These are phyloP conservation scores for Liodrosophila aerea DNA, from an alignment of 2,888 invertebrate genomes.

Conservation along the genomic window DNA sequence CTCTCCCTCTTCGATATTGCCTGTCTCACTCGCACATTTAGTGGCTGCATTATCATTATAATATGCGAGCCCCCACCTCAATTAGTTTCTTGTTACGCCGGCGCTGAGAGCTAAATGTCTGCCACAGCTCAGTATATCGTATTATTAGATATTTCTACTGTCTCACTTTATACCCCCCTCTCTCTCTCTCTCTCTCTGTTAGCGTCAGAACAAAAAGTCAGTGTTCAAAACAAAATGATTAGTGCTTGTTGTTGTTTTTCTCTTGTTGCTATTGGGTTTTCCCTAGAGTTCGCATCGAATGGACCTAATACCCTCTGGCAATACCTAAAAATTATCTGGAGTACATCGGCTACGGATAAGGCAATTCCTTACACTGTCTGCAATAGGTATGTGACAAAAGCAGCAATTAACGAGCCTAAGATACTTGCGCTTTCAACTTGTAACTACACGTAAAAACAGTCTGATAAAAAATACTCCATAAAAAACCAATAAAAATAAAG, in stretches of 20 bases:
- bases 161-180: too few species aligned
- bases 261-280: conserved; percentile 34
- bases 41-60: not conserved
- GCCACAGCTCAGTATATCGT: conserved; percentile 26
- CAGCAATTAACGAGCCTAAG: too few species aligned
- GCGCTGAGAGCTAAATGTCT: conserved; percentile 1
- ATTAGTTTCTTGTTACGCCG: conserved; percentile 59
- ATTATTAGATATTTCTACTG: conserved; percentile 54
- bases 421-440: too few species aligned
- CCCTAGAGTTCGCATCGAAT: conserved; percentile 16
- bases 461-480: too few species aligned
- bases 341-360: too few species aligned
- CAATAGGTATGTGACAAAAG: too few species aligned
- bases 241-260: conserved; percentile 28
- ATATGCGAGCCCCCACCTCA: conserved; percentile 58
- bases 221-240: conserved; percentile 65
- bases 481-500: too few species aligned
- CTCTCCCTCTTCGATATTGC: not conserved
- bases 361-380: too few species aligned
- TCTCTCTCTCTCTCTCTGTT: conserved; percentile 6
- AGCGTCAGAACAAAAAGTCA: conserved; percentile 4
- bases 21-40: not conserved
- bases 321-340: not conserved
- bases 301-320: conserved; percentile 8
- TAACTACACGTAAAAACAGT: too few species aligned